A percentile compares a stretch with the other conserved stretches of the same genome.
These are phyloP conservation scores for Meloe dianella DNA, from an alignment of 2,888 invertebrate genomes.

Conservation along the genomic window DNA sequence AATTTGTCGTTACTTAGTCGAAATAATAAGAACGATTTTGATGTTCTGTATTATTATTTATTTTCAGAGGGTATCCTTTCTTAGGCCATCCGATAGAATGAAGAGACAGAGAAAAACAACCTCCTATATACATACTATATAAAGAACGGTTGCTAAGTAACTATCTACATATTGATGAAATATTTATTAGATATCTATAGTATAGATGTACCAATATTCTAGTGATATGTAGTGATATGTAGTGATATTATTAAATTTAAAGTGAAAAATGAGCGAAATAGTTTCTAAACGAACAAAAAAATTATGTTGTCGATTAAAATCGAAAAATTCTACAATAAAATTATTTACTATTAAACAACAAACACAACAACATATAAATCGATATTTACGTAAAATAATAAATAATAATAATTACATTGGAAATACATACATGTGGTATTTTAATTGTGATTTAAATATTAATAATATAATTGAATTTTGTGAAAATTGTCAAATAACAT, in stretches of 20 bases:
- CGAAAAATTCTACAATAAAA: conserved; percentile 21
- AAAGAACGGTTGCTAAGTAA: conserved; percentile 27
- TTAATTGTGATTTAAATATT: background rate
- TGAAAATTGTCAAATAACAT: conserved; percentile 55
- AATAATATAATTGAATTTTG: conserved; percentile 25
- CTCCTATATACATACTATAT: too few species aligned
- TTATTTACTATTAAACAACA: conserved; percentile 18
- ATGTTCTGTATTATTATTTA: too few species aligned
- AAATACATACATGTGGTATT: background rate
- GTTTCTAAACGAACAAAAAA: background rate
- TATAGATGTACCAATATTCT: too few species aligned
- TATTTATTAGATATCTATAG: background rate
- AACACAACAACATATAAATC: conserved; percentile 20
- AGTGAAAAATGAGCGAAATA: conserved; percentile 12
- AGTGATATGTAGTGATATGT: too few species aligned
- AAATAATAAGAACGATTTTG: too few species aligned
- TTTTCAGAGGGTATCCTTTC: too few species aligned
- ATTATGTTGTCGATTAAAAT: conserved; percentile 19
- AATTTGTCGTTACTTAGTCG: too few species aligned
- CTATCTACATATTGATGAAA: conserved; percentile 34
- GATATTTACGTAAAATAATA: conserved; percentile 23
- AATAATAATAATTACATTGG: conserved; percentile 2
- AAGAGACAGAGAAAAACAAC: too few species aligned
- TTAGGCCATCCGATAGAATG: background rate
- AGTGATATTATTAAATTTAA: background rate